Base-by-base conservation (phyloP, 1,140 invertebrate species). In the Ceratina calcarata region DNA sequence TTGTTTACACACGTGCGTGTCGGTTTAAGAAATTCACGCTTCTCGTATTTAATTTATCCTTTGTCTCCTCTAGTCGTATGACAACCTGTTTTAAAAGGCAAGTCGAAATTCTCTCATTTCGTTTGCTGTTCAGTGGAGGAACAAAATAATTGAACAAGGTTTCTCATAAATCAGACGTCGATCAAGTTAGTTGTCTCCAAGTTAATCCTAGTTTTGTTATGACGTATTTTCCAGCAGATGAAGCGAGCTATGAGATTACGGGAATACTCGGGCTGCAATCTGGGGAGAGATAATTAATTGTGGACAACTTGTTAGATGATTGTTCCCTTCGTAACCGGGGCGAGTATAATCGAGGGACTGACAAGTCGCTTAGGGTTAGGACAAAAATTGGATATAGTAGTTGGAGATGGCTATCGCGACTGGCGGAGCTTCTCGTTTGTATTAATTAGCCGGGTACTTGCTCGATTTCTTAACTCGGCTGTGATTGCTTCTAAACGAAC, bases 401-500 rank as follows among this genome's bases (percentile, higher is more conserved):
- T 64, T 51, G 58, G 70, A 78, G 84, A 88, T 88, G 75, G 64
- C 60, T 87, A 85, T 87, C 82, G 66, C 32, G 49, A 53, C 69
- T 68, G 67, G 75, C 24, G 76, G 84, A 81, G 81, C 64, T 75
- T 78, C 68, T 86, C 82, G 78, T 88, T 88, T 85, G 82, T 88
- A 87, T 87, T 88, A 88, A 88, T 88, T 88, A 88, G 78, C 78
- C 78, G 75, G 75, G 84, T 74, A 65, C 76, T 85, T 80, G 78
- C 75, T 87, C 79, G 78, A 86, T 82, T 88, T 88, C 82, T 86
- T 84, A 78, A 82, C 75, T 86, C 69, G 55, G 32, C 55, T 70
- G 66, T 84, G 81, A 86, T 86, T 86, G 61, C 62, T n/a, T 58
- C 24, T 83, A 83, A 86, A 74, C 71, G 84, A 77, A 62, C 22